phyloP scores from a whole-genome alignment of 2,797 vertebrate genomes.

The Alectoris magna region DNA sequence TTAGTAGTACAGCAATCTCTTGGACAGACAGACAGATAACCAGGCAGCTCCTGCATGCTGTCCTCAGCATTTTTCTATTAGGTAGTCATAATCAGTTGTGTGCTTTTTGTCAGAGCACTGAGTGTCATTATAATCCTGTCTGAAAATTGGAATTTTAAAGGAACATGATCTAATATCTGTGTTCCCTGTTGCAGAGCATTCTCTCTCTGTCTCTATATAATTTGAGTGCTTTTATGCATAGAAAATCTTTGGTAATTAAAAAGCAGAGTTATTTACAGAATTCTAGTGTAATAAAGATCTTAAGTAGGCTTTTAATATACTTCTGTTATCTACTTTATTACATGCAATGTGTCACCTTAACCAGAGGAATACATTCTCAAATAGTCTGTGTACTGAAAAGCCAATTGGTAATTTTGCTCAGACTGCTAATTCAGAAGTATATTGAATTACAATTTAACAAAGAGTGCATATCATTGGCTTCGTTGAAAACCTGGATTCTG shows the following conservation, averaged over 20 bases:
- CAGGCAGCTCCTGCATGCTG: background rate
- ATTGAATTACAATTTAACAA: constrained; percentile 49
- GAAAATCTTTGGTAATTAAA: background rate
- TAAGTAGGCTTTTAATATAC: constrained; percentile 65
- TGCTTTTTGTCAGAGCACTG: background rate
- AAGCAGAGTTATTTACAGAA: constrained; percentile 40
- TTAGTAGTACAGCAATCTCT: background rate
- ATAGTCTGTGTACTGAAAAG: constrained; percentile 21
- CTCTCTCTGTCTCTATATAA: background rate
- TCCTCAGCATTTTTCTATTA: background rate
- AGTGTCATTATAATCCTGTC: background rate
- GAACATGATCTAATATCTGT: background rate
- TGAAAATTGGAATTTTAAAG: background rate
- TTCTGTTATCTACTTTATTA: constrained; percentile 22
- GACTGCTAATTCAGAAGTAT: constrained; percentile 46
- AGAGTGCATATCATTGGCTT: constrained; percentile 51
- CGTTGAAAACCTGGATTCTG: constrained; percentile 4
- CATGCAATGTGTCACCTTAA: constrained; percentile 4
- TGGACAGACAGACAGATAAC: background rate
- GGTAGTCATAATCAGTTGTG: background rate
- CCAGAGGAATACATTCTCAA: constrained; percentile 52
- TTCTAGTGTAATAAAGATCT: constrained; percentile 43
- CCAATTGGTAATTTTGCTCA: constrained; percentile 46
- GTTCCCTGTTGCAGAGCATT: background rate
- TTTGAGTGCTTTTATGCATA: background rate